Percentiles rank a stretch among this genome's conserved stretches.
phyloP scores from a whole-genome alignment of 2,888 invertebrate species.

The Amphipyra berbera region DNA sequence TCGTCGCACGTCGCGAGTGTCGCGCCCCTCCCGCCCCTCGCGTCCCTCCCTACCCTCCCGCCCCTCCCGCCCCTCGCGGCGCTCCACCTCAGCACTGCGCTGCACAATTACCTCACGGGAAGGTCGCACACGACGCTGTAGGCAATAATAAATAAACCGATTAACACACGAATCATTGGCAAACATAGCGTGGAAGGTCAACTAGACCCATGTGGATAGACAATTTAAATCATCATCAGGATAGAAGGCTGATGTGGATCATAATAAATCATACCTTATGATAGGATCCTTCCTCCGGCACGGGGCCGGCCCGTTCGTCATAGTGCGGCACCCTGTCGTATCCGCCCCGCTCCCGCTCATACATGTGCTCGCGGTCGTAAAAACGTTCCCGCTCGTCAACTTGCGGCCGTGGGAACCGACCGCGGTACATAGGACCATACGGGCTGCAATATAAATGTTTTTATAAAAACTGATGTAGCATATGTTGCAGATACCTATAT shows the following conservation, averaged over 20 bases:
- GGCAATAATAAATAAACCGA: too few species aligned
- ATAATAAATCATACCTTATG: constrained; percentile 79
- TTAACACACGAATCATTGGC: too few species aligned
- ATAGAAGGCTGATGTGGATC: not conserved
- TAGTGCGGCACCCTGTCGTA: constrained; percentile 80
- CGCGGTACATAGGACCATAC: constrained; percentile 81
- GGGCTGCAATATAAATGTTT: constrained; percentile 48
- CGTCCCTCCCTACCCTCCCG: constrained; percentile 58
- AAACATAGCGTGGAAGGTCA: too few species aligned
- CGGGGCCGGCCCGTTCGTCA: constrained; percentile 73
- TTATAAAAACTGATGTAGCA: not conserved
- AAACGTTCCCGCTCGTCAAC: constrained; percentile 80
- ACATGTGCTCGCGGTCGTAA: constrained; percentile 78
- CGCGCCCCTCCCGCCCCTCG: constrained; percentile 61
- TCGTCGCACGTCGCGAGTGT: constrained; percentile 79
- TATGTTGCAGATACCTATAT: too few species aligned
- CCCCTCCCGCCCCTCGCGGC: constrained; percentile 65
- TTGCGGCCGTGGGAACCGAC: constrained; percentile 69
- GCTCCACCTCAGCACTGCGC: constrained; percentile 87
- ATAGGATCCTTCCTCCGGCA: constrained; percentile 75
- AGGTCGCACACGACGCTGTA: constrained; percentile 89
- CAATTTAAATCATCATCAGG: too few species aligned
- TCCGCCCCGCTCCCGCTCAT: constrained; percentile 75
- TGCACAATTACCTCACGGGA: constrained; percentile 93
- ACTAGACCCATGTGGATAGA: too few species aligned